A percentile compares a stretch with the other conserved stretches of the same genome.
These are phyloP conservation scores for Steromphala cineraria DNA, from an alignment of 2,888 invertebrate species.

Conservation along the genomic window DNA sequence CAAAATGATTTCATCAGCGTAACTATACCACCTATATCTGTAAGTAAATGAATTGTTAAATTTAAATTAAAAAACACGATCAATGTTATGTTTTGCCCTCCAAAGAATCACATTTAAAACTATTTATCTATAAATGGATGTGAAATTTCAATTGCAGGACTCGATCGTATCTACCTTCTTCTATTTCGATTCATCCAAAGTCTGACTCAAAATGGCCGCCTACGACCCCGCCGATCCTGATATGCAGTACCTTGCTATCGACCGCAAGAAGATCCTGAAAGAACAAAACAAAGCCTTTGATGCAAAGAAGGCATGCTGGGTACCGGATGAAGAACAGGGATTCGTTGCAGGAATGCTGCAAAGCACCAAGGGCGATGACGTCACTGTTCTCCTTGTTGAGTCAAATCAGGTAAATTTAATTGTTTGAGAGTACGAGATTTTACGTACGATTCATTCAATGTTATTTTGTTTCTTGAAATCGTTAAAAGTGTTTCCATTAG, in stretches of 20 bases:
- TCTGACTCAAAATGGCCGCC: neutral
- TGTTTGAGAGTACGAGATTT: no score
- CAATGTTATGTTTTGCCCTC: no score
- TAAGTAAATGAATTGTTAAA: no score
- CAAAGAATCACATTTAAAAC: no score
- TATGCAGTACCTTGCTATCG: conserved; percentile 68
- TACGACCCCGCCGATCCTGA: conserved; percentile 64
- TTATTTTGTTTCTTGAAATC: no score
- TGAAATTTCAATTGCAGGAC: neutral
- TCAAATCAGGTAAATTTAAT: conserved; percentile 67
- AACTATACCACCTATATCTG: no score
- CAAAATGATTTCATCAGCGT: no score
- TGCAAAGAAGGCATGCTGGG: conserved; percentile 97
- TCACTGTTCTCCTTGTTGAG: conserved; percentile 83
- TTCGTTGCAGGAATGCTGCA: conserved; percentile 97
- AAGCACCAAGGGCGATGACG: conserved; percentile 98
- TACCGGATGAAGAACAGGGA: conserved; percentile 98
- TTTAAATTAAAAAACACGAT: no score
- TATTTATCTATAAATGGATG: no score
- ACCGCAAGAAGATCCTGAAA: conserved; percentile 69
- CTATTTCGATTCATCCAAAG: neutral
- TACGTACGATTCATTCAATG: no score
- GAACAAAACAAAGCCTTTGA: conserved; percentile 68
- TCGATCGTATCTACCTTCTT: neutral
- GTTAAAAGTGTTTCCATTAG: neutral